Conservation (phyloP, 2,797 vertebrate species). For the Adelosebastes latens region DNA sequence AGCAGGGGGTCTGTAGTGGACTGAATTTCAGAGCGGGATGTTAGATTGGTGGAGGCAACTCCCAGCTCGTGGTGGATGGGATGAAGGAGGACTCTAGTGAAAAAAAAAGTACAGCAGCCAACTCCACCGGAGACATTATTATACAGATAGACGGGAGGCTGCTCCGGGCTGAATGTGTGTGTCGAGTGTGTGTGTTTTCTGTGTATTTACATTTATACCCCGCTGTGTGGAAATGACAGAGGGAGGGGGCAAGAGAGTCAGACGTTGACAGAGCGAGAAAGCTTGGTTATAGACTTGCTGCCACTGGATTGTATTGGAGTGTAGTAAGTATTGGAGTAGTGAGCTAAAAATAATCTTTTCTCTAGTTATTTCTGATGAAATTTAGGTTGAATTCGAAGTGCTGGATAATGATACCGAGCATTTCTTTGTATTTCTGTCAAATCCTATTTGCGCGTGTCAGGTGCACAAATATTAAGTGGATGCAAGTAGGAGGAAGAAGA, state of each 20-base stretch:
- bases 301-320: conserved; percentile 9
- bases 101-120: conserved; percentile 53
- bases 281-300: conserved; percentile 19
- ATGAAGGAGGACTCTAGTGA: conserved; percentile 50
- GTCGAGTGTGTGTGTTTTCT: conserved; percentile 33
- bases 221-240: conserved; percentile 52
- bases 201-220: conserved; percentile 67
- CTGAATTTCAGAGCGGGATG: conserved; percentile 53
- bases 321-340: conserved; percentile 2
- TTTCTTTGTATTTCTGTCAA: conserved; percentile 23
- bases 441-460: conserved; percentile 2
- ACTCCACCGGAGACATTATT: conserved; percentile 68
- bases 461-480: conserved; percentile 11
- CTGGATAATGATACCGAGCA: conserved; percentile 20
- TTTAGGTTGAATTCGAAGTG: conserved; percentile 19
- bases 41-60: conserved; percentile 46
- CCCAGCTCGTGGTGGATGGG: conserved; percentile 44
- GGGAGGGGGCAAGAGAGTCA: conserved; percentile 52
- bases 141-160: conserved; percentile 63
- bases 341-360: conserved; percentile 33
- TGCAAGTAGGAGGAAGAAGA: not conserved
- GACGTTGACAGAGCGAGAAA: conserved; percentile 53
- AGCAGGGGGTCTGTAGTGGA: conserved; percentile 57
- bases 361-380: conserved; percentile 45
- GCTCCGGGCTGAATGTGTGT: conserved; percentile 62